Evolutionary conservation across 2,888 invertebrate genomes (phyloP).

Genomic region (Platycnemis pennipes): DNA sequence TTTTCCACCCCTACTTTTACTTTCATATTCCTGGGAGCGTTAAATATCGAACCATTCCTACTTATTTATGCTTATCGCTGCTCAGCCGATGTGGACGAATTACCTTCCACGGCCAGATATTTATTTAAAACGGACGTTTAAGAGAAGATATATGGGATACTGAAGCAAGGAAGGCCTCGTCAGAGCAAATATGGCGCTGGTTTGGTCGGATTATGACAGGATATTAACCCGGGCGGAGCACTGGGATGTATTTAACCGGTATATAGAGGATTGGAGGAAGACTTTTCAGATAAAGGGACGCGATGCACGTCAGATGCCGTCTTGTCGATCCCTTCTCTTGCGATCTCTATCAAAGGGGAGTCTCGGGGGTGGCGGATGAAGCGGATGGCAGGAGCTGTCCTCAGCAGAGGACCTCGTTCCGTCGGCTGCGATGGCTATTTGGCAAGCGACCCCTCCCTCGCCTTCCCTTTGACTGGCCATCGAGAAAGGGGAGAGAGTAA

Average conservation of each 20-base stretch:
- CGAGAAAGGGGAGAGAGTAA: background rate
- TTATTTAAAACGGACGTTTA: too few species aligned
- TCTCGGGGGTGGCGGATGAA: background rate
- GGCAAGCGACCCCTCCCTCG: background rate
- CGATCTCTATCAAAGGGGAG: background rate
- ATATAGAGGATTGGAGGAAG: background rate
- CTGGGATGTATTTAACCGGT: background rate
- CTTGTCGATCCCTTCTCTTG: background rate
- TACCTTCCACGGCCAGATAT: background rate
- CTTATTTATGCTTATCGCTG: too few species aligned
- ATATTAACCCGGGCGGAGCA: background rate
- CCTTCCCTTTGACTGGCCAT: background rate
- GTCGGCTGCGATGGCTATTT: background rate
- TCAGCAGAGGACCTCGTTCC: background rate
- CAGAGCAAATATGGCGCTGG: background rate
- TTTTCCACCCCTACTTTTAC: too few species aligned
- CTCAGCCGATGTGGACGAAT: background rate
- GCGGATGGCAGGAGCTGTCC: background rate
- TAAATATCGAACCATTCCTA: too few species aligned
- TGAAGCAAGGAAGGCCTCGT: background rate
- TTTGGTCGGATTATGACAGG: background rate
- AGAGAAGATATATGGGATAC: background rate
- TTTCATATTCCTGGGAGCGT: too few species aligned
- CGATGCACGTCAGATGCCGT: background rate
- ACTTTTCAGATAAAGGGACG: background rate